Evolutionary conservation across 2,797 vertebrate genomes (phyloP), one percentile per base, ranked within the genome.

Genomic region (Hippoglossus hippoglossus): DNA sequence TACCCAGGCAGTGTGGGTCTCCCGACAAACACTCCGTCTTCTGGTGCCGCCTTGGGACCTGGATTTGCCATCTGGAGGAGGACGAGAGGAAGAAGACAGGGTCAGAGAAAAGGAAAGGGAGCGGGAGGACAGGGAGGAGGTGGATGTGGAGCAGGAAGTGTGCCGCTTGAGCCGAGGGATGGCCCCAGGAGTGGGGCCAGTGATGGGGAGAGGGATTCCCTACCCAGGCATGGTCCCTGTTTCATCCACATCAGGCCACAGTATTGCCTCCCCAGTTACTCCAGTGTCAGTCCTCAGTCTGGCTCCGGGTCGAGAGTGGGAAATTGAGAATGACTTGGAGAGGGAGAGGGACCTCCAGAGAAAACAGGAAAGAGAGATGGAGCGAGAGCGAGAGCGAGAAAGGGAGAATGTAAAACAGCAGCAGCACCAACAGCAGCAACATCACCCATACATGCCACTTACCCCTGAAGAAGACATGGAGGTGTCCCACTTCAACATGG

Each of bases 401-500:
- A 79, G 87, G 77, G 89, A 91, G 80, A 87, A 73, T 64, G 54
- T 24, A 26, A 90, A 80, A 21, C 46, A 49, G 46, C 46, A 71
- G 5, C 83, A 77, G 7, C 86, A 83, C 10, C 85, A 74, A 9
- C 85, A 75, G 61, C 88, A 87, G 51, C 92, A 91, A 12, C 93
- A 83, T 76, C 93, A 91, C 56, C 72, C 86, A 2, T 93, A 93
- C 80, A 92, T 93, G 89, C 91, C 93, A 18, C 93, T 94, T 54
- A 94, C 92, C 62, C 93, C 94, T 0, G 95, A 96, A 1, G 96
- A 97, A 79, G 97, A 97, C 70, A 96, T 96, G 15, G 97, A 98
- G 85, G 97, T 98, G 59, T 96, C 95, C 51, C 95, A 93, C 74
- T 95, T 96, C 28, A 96, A 94, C 87, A 94, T 95, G 94, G 89